These are phyloP conservation scores for Hoplostethus mediterraneus DNA, from an alignment of 2,797 vertebrate genomes.

Conservation along the genomic window DNA sequence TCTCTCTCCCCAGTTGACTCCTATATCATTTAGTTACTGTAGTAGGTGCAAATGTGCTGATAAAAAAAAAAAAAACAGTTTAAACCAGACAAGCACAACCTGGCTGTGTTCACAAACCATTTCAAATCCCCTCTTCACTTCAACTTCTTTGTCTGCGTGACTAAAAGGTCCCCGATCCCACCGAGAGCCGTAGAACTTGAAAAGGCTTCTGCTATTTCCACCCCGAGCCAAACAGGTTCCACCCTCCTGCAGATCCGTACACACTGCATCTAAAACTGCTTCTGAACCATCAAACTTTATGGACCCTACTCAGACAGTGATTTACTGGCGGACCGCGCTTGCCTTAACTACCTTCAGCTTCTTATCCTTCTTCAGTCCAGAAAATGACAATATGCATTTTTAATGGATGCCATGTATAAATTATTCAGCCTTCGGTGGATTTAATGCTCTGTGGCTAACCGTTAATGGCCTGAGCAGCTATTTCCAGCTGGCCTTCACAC, in stretches of 20 bases:
- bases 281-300: conserved; percentile 38
- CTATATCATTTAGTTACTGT: not conserved
- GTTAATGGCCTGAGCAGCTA: conserved; percentile 41
- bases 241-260: not conserved
- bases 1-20: conserved; percentile 26
- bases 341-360: conserved; percentile 21
- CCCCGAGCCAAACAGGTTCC: conserved; percentile 20
- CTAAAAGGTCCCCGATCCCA: conserved; percentile 37
- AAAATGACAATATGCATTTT: conserved; percentile 56
- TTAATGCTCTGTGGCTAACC: conserved; percentile 34
- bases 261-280: conserved; percentile 20
- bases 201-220: conserved; percentile 21
- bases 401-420: conserved; percentile 63
- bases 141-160: conserved; percentile 8
- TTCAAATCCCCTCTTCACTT: not conserved
- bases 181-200: conserved; percentile 20
- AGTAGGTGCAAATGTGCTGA: conserved; percentile 1
- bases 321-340: conserved; percentile 17
- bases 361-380: conserved; percentile 23
- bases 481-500: conserved; percentile 33
- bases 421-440: conserved; percentile 62
- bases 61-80: not conserved
- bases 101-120: not conserved
- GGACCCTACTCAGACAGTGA: conserved; percentile 19
- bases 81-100: conserved; percentile 4